Percentiles rank a stretch among this genome's conserved stretches.
phyloP scores from a whole-genome alignment of 1,140 invertebrate genomes.

The Meloidogyne chitwoodi region DNA sequence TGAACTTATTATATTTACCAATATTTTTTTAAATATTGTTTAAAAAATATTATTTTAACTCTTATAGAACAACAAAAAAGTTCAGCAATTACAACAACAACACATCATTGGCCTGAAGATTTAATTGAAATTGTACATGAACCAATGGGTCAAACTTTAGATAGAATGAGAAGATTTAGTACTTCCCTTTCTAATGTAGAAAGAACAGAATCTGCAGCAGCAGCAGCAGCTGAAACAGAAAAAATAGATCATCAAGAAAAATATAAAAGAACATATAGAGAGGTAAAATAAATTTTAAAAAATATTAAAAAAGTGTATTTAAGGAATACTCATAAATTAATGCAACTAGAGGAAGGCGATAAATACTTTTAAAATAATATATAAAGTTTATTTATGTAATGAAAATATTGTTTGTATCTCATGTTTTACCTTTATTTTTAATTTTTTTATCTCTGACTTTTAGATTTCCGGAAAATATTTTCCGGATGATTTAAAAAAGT shows the following conservation, averaged over 20 bases:
- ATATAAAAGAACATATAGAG: conserved; percentile 44
- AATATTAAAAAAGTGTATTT: not conserved
- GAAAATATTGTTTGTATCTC: not conserved
- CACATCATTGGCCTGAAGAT: conserved; percentile 56
- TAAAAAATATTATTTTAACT: too few species aligned
- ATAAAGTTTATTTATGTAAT: not conserved
- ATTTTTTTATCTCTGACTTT: too few species aligned
- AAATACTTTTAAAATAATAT: not conserved
- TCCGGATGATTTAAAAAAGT: too few species aligned
- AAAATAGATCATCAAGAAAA: conserved; percentile 31
- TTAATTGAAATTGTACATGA: conserved; percentile 58
- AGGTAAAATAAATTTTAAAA: conserved; percentile 25
- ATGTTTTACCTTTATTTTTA: not conserved
- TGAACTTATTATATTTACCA: too few species aligned
- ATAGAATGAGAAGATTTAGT: conserved; percentile 57
- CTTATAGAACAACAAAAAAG: conserved; percentile 10
- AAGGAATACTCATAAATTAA: not conserved
- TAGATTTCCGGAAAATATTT: not conserved
- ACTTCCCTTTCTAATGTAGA: conserved; percentile 57
- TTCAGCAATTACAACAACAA: conserved; percentile 14
- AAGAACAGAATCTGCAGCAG: conserved; percentile 1
- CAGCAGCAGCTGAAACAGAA: conserved; percentile 28
- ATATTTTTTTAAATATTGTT: too few species aligned
- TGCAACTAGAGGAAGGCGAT: not conserved
- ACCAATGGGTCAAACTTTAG: conserved; percentile 55